These are phyloP conservation scores for Heterodera schachtii DNA, from an alignment of 1,140 invertebrate species.

Conservation along the genomic window DNA sequence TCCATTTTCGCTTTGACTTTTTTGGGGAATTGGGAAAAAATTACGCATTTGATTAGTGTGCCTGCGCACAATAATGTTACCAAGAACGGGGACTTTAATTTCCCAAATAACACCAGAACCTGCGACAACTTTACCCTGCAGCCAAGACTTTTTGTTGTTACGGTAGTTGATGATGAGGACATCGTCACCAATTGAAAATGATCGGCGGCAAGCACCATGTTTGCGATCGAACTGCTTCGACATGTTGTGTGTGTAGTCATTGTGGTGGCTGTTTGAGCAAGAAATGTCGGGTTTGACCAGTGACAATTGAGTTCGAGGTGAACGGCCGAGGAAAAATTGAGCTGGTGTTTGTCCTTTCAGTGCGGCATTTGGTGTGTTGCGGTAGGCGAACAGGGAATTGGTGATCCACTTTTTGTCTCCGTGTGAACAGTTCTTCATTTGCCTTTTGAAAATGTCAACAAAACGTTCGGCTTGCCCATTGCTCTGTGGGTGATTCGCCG, in stretches of 20 bases:
- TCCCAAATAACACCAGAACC: not conserved
- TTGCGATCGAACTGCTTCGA: not conserved
- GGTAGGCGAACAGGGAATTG: constrained; percentile 13
- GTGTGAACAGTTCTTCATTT: not conserved
- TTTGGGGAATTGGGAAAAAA: not conserved
- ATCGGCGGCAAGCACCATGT: not conserved
- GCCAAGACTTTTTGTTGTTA: not conserved
- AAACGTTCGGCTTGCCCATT: constrained; percentile 57
- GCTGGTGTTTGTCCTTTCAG: constrained; percentile 1
- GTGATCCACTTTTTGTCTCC: not conserved
- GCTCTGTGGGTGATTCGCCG: not conserved
- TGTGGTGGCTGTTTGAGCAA: not conserved
- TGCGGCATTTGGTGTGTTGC: not conserved
- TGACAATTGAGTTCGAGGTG: not conserved
- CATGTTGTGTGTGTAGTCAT: not conserved
- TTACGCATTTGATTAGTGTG: not conserved
- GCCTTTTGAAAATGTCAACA: constrained; percentile 55
- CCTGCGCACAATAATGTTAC: not conserved
- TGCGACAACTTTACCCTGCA: not conserved
- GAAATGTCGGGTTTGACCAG: not conserved
- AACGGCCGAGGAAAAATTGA: constrained; percentile 7
- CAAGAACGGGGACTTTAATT: not conserved
- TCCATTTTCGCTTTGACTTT: not conserved
- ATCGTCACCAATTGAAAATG: not conserved
- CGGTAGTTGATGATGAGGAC: not conserved